phyloP scores from a whole-genome alignment of 2,888 invertebrate genomes.

The Lagria hirta region DNA sequence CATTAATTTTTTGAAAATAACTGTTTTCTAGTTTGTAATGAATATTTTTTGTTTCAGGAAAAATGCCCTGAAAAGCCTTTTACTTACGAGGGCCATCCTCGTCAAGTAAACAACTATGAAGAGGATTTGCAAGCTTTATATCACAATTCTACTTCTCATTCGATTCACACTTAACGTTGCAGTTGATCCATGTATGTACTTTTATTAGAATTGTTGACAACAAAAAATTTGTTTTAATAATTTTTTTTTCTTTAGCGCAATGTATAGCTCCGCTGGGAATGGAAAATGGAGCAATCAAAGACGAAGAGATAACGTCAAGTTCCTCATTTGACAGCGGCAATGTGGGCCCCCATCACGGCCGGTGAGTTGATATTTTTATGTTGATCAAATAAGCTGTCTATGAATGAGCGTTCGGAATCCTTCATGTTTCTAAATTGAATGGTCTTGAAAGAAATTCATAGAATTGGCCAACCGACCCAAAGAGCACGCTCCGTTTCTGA shows the following conservation, averaged over 20 bases:
- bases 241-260: slow-evolving; percentile 64
- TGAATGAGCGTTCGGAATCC: slow-evolving; percentile 36
- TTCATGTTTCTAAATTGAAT: slow-evolving; percentile 43
- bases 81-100: slow-evolving; percentile 41
- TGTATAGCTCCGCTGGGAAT: slow-evolving; percentile 83
- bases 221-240: too few species aligned
- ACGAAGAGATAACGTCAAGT: slow-evolving; percentile 80
- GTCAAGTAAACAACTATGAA: slow-evolving; percentile 41
- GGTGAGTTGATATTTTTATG: slow-evolving; percentile 60
- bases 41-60: slow-evolving; percentile 43
- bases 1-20: slow-evolving; percentile 4
- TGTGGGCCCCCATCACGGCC: slow-evolving; percentile 83
- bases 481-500: slow-evolving; percentile 40
- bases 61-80: slow-evolving; percentile 39
- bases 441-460: slow-evolving; percentile 41
- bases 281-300: slow-evolving; percentile 80
- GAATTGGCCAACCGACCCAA: slow-evolving; percentile 43
- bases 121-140: slow-evolving; percentile 33
- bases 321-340: slow-evolving; percentile 83
- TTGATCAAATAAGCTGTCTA: slow-evolving; percentile 43
- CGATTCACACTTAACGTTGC: slow-evolving; percentile 33
- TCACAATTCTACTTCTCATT: slow-evolving; percentile 35
- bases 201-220: too few species aligned
- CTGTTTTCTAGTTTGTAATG: too few species aligned
- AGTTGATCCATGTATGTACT: slow-evolving; percentile 52